A percentile compares a stretch with the other conserved stretches of the same genome.
Evolutionary conservation across 2,797 vertebrate genomes (phyloP).

Genomic region (Lepus townsendii): DNA sequence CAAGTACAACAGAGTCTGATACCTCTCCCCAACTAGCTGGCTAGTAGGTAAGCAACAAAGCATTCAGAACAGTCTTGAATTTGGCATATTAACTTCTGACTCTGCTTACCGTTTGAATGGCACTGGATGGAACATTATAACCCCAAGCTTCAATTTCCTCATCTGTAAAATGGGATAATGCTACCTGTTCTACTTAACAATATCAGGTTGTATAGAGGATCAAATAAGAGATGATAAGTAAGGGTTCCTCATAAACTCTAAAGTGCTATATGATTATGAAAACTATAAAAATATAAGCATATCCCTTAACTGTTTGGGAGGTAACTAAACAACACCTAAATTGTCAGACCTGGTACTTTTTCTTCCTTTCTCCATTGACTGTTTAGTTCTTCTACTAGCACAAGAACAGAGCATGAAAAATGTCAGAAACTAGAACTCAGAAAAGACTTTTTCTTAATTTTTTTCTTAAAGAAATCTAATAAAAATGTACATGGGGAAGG

Average conservation of each 20-base stretch:
- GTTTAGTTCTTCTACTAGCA: not conserved
- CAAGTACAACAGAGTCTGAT: not conserved
- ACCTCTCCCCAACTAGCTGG: not conserved
- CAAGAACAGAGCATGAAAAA: conserved; percentile 46
- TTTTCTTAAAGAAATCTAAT: not conserved
- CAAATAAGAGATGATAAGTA: not conserved
- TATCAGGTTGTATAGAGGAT: not conserved
- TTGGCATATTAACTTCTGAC: not conserved
- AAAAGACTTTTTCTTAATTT: not conserved
- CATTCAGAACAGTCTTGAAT: not conserved
- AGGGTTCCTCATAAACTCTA: not conserved
- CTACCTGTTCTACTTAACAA: not conserved
- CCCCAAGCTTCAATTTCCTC: not conserved
- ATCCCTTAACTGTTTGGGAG: not conserved
- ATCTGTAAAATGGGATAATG: not conserved
- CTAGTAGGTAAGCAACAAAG: not conserved
- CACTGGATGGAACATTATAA: not conserved
- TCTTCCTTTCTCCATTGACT: not conserved
- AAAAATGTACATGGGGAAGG: not conserved
- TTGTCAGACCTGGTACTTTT: not conserved
- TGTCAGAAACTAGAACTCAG: not conserved
- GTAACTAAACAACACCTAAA: not conserved
- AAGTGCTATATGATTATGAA: not conserved
- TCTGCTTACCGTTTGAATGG: not conserved
- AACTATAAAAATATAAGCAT: not conserved